Evolutionary conservation across 2,113 vertebrate genomes (phyloP).

Genomic region (Pungitius pungitius): DNA sequence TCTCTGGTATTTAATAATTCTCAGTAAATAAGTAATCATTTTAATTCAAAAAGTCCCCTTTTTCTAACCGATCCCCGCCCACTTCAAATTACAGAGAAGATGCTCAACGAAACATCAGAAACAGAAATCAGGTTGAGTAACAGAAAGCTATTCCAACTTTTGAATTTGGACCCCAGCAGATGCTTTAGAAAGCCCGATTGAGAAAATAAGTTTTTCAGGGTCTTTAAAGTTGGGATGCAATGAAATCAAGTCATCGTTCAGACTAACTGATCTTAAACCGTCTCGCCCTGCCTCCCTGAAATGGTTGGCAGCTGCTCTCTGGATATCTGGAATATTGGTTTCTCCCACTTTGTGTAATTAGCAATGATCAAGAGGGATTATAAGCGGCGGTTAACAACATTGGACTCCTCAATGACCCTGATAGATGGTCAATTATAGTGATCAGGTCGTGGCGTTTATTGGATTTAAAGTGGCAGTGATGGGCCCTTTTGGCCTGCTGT

Average conservation of each 20-base stretch:
- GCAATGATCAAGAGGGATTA: conserved; percentile 83
- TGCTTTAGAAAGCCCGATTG: background rate
- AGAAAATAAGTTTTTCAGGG: background rate
- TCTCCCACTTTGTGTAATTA: conserved; percentile 80
- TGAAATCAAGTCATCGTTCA: conserved; percentile 27
- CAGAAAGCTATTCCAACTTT: background rate
- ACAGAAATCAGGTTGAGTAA: background rate
- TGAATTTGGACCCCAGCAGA: background rate
- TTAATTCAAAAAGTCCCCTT: background rate
- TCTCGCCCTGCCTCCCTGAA: conserved; percentile 36
- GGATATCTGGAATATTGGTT: conserved; percentile 69
- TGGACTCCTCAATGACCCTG: conserved; percentile 80
- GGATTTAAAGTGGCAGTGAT: conserved; percentile 82
- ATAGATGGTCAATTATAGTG: conserved; percentile 85
- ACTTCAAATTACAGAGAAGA: background rate
- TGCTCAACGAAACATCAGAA: background rate
- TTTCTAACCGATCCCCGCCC: background rate
- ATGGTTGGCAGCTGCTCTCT: conserved; percentile 54
- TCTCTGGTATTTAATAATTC: background rate
- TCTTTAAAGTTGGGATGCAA: conserved; percentile 5
- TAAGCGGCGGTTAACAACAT: conserved; percentile 78
- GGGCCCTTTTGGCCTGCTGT: conserved; percentile 74
- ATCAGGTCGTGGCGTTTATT: conserved; percentile 80
- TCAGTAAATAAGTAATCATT: background rate
- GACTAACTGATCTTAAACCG: conserved; percentile 35